Percentiles rank a stretch among this genome's conserved stretches.
phyloP scores from a whole-genome alignment of 2,888 invertebrate species.

The Agriopis marginaria region DNA sequence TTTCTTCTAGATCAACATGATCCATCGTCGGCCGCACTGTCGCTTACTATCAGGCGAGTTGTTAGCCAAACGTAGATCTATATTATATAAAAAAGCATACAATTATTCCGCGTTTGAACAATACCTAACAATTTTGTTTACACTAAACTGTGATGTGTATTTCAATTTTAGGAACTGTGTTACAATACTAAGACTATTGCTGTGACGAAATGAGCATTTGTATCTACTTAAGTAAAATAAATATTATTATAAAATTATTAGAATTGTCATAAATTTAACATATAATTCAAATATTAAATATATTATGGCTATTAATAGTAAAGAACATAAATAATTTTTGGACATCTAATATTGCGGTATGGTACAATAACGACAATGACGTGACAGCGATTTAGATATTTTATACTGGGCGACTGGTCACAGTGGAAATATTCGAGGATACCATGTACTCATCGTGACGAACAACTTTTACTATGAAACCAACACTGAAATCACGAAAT shows the following conservation, averaged over 20 bases:
- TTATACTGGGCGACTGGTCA: too few species aligned
- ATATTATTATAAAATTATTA: background rate
- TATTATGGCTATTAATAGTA: background rate
- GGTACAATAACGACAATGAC: too few species aligned
- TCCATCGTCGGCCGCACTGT: too few species aligned
- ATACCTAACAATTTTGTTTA: background rate
- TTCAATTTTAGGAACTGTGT: background rate
- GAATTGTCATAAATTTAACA: background rate
- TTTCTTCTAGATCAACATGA: too few species aligned
- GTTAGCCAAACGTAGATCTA: too few species aligned
- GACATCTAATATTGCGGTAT: background rate
- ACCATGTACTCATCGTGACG: too few species aligned
- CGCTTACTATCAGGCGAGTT: too few species aligned
- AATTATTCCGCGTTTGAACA: background rate
- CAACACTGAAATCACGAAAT: too few species aligned
- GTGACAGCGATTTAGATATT: too few species aligned
- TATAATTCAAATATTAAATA: background rate
- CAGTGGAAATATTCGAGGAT: too few species aligned
- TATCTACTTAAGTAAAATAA: conserved; percentile 1
- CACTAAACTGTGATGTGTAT: background rate
- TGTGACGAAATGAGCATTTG: background rate
- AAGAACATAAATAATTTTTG: background rate
- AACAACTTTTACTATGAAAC: too few species aligned
- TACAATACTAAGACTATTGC: background rate
- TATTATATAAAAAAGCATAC: background rate